Base-by-base conservation (phyloP, 1,140 invertebrate genomes). In the Zaprionus gabonicus region DNA sequence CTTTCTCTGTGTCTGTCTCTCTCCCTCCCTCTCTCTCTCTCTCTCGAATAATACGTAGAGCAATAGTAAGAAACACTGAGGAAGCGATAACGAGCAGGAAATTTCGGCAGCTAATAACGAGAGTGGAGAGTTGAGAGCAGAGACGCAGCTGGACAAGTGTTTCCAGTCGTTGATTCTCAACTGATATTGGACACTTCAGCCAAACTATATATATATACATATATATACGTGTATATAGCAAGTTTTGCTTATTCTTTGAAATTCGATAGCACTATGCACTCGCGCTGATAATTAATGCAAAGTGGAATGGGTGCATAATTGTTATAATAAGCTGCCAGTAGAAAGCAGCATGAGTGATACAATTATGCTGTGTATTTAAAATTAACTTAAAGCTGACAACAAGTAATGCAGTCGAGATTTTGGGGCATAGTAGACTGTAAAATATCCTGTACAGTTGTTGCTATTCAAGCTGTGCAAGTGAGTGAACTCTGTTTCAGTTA, bases 1-100 rank as follows among this genome's bases (percentile, higher is more conserved):
- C 31, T 34, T 10, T 34, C 31, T 34, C 28, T 7, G 28, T 31
- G 31, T 31, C 9, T 31, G 6, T 0, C 6, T 0, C 28, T 28
- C 31, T 34, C 9, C 0, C 31, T 34, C 31, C 2, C 31, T 34
- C 20, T 20, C 28, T 31, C 28, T 9, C 1, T 31, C 28, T 31
- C 28, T 9, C 28, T 70, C 49, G 59, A 58, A 72, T 71, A 65
- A 62, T 64, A 58, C 41, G 20, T 20, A 20, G 20, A 20, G 20
- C 20, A 20, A 20, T 20, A 20, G 20, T 20, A 20, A 20, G 20
- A 20, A 20, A 20, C 20, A 20, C 20, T 20, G 41, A 49, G 59
- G 15, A 31, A 65, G n/a, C 63, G 63, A 56, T 65, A 65, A 65
- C 49, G 63, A 56, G 36, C 63, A 25, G 63, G 63, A 65, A 65